Base-by-base conservation (phyloP, 1,140 invertebrate genomes). In the Chironomus striatipennis region DNA sequence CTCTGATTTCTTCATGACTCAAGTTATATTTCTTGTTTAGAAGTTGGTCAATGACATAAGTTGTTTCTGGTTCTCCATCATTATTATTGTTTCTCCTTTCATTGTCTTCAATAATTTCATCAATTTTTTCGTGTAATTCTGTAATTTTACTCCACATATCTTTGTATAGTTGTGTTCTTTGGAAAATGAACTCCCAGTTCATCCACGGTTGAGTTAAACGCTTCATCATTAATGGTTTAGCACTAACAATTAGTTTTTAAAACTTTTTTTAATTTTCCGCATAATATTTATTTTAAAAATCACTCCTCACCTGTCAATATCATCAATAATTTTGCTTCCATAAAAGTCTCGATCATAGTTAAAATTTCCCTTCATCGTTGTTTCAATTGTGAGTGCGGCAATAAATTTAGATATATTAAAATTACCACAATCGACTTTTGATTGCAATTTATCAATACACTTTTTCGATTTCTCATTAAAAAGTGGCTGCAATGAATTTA, bases 1-100 rank as follows among this genome's bases (percentile, higher is more conserved):
- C 90, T 15, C 88, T 81, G 20, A 92, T 84, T 77, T 90, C 84
- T 65, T 86, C 83, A 75, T 87, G 82, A 0, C 83, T 78, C 43
- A 89, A 81, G 74, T 79, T 77, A 10, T 75, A 57, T 43, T 79
- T 79, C 10, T 77, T 73, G 42, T 82, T 76, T n/a, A 79, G 77
- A 57, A 57, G 47, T 15, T 57, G 47, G n/a, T 57, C 47, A 57
- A 57, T 57, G n/a, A 57, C 47, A 57, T n/a, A 57, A 57, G 8
- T 57, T 57, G 12, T n/a, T 57, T 5, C 5, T n/a, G 12, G 47
- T 4, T 57, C 24, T 34, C 24, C 24, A 2, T 5, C 47, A 57
- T 57, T 57, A 15, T 15, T 57, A 5, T 57, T 57, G 12, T n/a
- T 57, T 1, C n/a, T 57, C 5, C 3, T 57, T 15, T 57, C n/a